phyloP scores from a whole-genome alignment of 2,113 vertebrate genomes.

The Pyrgilauda ruficollis region DNA sequence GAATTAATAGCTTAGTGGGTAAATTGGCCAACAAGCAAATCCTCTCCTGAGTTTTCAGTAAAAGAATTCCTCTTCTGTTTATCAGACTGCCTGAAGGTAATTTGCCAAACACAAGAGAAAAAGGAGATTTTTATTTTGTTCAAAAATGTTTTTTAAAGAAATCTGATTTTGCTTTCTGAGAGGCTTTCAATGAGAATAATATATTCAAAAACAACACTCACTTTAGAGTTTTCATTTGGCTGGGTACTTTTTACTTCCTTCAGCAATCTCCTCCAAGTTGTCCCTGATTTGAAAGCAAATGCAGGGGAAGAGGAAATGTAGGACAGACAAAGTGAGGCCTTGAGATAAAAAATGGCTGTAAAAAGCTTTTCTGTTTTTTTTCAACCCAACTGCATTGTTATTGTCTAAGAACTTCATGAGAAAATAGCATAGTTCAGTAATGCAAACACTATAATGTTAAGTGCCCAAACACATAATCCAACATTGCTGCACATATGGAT shows the following conservation, averaged over 20 bases:
- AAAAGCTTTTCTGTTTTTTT: background rate
- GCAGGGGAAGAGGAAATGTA: background rate
- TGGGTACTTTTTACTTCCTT: background rate
- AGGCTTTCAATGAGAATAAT: slow-evolving; percentile 24
- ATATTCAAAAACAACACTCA: background rate
- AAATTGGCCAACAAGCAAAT: background rate
- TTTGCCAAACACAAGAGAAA: background rate
- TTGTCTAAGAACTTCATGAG: background rate
- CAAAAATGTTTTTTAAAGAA: slow-evolving; percentile 11
- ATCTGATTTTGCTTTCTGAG: slow-evolving; percentile 10
- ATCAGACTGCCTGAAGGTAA: background rate
- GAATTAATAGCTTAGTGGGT: background rate
- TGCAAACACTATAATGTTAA: background rate
- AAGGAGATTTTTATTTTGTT: background rate
- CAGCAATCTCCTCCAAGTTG: background rate
- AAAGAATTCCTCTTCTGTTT: background rate
- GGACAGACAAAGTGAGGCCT: background rate
- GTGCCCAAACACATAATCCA: background rate
- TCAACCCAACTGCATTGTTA: background rate
- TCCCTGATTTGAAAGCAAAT: slow-evolving; percentile 5
- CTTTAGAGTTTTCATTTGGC: background rate
- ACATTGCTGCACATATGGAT: background rate
- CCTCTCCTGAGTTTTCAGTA: background rate
- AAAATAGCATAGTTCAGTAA: background rate
- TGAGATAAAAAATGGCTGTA: background rate